Evolutionary conservation across 2,113 vertebrate genomes (phyloP), one percentile per base, ranked within the genome.

Genomic region (Neogobius melanostomus): DNA sequence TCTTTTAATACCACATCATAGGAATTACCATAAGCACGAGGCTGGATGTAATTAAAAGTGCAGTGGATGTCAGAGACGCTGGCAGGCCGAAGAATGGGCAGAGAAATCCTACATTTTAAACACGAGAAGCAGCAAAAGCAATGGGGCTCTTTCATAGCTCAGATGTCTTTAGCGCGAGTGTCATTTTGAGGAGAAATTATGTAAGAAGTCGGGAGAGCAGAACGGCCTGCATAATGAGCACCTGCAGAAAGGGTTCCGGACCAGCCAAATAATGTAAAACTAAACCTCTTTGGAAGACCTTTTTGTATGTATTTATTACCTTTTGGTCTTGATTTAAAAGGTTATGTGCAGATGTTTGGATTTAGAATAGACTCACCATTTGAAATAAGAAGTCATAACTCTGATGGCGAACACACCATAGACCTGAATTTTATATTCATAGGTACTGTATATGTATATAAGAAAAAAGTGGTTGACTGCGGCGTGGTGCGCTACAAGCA

Each of bases 41-140:
- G 43, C 47, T 15, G 10, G 11, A 5, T n/a, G 52, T 64, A 61
- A 68, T 72, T 47, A 75, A 16, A 74, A 28, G 72, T 45, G 56
- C 64, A 5, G 59, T 46, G 52, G 28, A 56, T 43, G n/a, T 59
- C 54, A 74, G 11, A 43, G 48, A 45, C 28, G 45, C 50, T 49
- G 6, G 50, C 16, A 57, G 42, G 28, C 57, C 12, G 51, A 59
- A 53, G 61, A 64, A 64, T 64, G 61, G 61, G 44, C 61, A 5
- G 16, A 64, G 61, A 64, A 64, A 71, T 52, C 16, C 17, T 42
- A 28, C 10, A 61, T n/a, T 72, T 72, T 49, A 14, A 7, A 49
- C 28, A 65, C 0, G 28, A 52, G 54, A 0, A 52, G 51, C 3
- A 21, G 47, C 28, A 45, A 17, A 47, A 11, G 44, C 49, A n/a